Evolutionary conservation across 2,888 invertebrate species (phyloP).

Genomic region (Physocephala rufipes): DNA sequence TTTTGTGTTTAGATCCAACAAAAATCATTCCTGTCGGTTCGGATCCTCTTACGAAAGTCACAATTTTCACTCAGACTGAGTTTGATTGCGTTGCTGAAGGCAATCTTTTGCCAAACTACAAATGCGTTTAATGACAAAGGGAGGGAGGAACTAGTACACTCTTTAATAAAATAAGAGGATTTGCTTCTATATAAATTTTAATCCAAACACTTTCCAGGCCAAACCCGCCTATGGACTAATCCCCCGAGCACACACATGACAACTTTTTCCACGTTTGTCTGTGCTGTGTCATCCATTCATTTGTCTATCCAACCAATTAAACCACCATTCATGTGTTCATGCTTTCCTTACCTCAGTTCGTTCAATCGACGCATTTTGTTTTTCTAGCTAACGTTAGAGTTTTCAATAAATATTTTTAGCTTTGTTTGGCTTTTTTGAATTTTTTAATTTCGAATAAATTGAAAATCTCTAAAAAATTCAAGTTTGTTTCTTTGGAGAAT

Average conservation of each 20-base stretch:
- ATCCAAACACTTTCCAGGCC: conserved; percentile 14
- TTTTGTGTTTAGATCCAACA: conserved; percentile 74
- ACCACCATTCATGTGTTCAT: neutral
- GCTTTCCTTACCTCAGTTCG: neutral
- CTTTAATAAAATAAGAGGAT: too few relatives aligned
- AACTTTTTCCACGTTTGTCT: too few relatives aligned
- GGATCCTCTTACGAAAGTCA: conserved; percentile 81
- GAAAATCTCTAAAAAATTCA: too few relatives aligned
- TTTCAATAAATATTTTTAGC: too few relatives aligned
- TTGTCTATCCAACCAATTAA: neutral
- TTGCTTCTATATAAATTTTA: conserved; percentile 7
- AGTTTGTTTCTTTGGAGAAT: too few relatives aligned
- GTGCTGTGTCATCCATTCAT: too few relatives aligned
- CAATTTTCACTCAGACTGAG: conserved; percentile 81
- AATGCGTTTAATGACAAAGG: conserved; percentile 79
- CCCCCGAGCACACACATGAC: too few relatives aligned
- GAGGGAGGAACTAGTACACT: neutral
- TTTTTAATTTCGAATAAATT: too few relatives aligned
- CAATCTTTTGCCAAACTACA: conserved; percentile 84
- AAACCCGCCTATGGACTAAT: neutral
- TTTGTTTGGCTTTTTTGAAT: too few relatives aligned
- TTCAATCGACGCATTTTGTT: too few relatives aligned
- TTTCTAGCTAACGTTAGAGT: too few relatives aligned
- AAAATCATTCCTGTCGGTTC: conserved; percentile 83
- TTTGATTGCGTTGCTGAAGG: conserved; percentile 88